A percentile compares a stretch with the other conserved stretches of the same genome.
These are phyloP conservation scores for Novumbra hubbsi DNA, from an alignment of 2,797 vertebrate genomes.

Conservation along the genomic window DNA sequence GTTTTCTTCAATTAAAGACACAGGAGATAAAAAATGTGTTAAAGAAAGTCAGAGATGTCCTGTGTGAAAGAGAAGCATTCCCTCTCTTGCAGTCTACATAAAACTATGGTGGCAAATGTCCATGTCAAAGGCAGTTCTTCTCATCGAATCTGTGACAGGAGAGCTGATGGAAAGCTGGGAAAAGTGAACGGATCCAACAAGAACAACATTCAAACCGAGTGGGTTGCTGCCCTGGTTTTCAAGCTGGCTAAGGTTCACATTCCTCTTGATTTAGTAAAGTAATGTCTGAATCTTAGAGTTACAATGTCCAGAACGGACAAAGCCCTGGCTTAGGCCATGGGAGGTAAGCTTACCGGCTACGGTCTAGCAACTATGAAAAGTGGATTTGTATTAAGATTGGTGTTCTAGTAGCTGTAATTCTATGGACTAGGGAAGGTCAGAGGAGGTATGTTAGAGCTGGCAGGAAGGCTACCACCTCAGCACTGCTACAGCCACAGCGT, in stretches of 20 bases:
- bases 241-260: conserved; percentile 41
- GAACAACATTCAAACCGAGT: conserved; percentile 41
- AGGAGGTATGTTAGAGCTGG: conserved; percentile 9
- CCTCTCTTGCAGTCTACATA: background rate
- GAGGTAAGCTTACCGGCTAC: background rate
- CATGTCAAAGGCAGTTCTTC: conserved; percentile 31
- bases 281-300: conserved; percentile 48
- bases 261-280: conserved; percentile 53
- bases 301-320: background rate
- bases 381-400: background rate
- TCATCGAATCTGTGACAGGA: conserved; percentile 32
- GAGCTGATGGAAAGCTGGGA: conserved; percentile 28
- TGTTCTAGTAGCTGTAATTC: background rate
- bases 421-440: conserved; percentile 15
- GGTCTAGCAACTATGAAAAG: background rate
- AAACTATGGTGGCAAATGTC: conserved; percentile 32
- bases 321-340: background rate
- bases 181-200: conserved; percentile 35
- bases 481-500: conserved; percentile 35
- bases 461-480: conserved; percentile 19
- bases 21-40: too few species aligned
- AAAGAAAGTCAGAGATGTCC: too few species aligned
- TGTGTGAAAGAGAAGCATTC: too few species aligned
- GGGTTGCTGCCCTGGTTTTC: conserved; percentile 43
- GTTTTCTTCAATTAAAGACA: too few species aligned